These are phyloP conservation scores for Galago senegalensis DNA, from an alignment of 2,797 vertebrate species.

Conservation along the genomic window DNA sequence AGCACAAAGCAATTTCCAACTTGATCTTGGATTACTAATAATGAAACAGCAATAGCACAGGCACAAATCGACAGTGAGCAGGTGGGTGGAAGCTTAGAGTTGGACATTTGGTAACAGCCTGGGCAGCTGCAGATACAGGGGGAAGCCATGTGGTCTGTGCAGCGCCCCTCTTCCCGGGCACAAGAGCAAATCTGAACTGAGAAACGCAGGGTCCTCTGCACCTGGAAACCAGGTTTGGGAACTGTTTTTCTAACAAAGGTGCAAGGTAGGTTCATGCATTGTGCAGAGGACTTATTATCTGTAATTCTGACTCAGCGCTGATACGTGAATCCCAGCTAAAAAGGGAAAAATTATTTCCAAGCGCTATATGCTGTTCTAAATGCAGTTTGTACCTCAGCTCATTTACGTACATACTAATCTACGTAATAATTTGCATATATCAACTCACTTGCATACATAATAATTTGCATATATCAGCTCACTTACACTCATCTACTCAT, in stretches of 20 bases:
- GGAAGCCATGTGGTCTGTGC: not conserved
- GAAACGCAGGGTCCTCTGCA: not conserved
- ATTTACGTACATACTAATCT: not conserved
- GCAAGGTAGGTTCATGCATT: accelerated
- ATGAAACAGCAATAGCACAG: conserved; percentile 78
- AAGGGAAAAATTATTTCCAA: not conserved
- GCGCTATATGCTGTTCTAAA: not conserved
- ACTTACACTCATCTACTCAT: not conserved
- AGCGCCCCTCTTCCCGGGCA: accelerated
- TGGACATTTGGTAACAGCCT: conserved; percentile 78
- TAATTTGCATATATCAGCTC: not conserved
- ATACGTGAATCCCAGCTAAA: not conserved
- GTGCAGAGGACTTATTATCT: not conserved
- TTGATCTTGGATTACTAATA: conserved; percentile 82
- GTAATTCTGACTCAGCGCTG: not conserved
- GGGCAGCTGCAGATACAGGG: not conserved
- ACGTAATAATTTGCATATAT: not conserved
- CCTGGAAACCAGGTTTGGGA: not conserved
- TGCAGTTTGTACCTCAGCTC: not conserved
- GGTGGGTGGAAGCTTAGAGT: conserved; percentile 77
- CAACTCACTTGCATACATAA: not conserved
- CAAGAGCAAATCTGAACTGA: not conserved
- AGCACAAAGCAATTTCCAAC: conserved; percentile 74
- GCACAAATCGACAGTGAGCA: conserved; percentile 82
- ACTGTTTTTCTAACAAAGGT: not conserved